Base-by-base conservation (phyloP, 2,888 invertebrate species). In the Apoda limacodes region DNA sequence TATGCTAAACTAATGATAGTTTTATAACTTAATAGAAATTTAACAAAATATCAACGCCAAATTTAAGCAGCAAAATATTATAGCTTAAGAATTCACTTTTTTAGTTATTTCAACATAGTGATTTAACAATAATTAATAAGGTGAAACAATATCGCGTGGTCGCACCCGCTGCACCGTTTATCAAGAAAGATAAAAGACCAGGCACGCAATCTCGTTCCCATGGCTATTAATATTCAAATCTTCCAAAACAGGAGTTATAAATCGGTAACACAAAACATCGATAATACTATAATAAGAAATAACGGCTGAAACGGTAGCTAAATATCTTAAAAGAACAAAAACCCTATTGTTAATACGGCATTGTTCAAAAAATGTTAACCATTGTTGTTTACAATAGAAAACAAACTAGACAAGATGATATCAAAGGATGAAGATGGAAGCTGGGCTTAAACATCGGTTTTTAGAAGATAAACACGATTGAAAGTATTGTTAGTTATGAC, bases 271-370 rank as follows among this genome's bases (percentile, higher is more conserved):
- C 75, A 78, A 75, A 52, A 60, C 56, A 72, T 71, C 72, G 64
- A 78, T 75, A 74, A 71, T 72, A 62, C 68, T 48, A 51, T 54
- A 65, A 68, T 67, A 67, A 65, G 59, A 55, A 43, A 50, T 61
- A 76, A 72, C 72, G 68, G 71, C 55, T 50, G 50, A 56, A 70
- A 76, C 78, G 72, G 78, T 72, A 76, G 78, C 75, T 60, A 66
- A 69, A 61, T 62, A 60, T 55, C 55, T 48, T 56, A 48, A 57
- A 64, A 69, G 71, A 71, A 76, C 75, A 75, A 75, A 60, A 48
- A 49, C 23, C 32, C 52, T 41, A 56, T 72, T 72, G 65, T 66
- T 38, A 46, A 24, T 20, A 11, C 12, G 37, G 33, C 45, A 62
- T 68, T 67, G 67, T 70, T 60, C 62, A 40, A 52, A 59, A n/a